Evolutionary conservation across 2,113 vertebrate species (phyloP), one percentile per base, ranked within the genome.

Genomic region (Ceuthmochares aereus): DNA sequence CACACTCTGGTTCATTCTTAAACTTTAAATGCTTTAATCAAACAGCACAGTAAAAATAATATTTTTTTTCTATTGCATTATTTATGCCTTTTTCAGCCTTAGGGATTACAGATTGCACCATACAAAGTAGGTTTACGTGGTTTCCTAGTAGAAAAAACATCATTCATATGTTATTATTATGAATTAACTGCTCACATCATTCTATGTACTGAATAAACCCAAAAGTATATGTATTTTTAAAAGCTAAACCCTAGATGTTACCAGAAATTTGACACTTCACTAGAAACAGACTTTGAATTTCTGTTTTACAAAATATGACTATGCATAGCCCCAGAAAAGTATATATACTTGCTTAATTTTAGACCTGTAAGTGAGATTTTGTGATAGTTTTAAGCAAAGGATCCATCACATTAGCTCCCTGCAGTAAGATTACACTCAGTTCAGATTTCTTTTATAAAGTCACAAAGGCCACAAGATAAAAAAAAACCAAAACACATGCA

Each of bases 361-460:
- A 83, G 43, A 54, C 13, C 5, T 23, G 30, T 32, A 78, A 43
- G 43, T 19, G 12, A 18, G 58, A 36, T n/a, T 75, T 42, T 49
- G 7, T 49, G 4, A 52, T 68, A 45, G 5, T 88, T 72, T 67
- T 75, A 75, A 56, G 30, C 22, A 54, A 85, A 84, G 18, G 17
- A 76, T 40, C 37, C 51, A 7, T 55, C 25, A 69, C 7, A 7
- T 29, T 73, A 20, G 13, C 10, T 68, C 37, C 40, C 15, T 51
- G 10, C 29, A 54, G 2, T 32, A 85, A 59, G 34, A 59, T 75
- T 58, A 55, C 18, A 40, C 9, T 70, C 26, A 34, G 21, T 54
- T 81, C 30, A 92, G 43, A 96, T 92, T 91, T 96, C 49, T 89
- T 84, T 92, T 75, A 79, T 55, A 79, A 70, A 90, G 34, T 76